A percentile compares a stretch with the other conserved stretches of the same genome.
Conservation (phyloP, 2,113 vertebrate species). For the Dipodomys ordii region DNA sequence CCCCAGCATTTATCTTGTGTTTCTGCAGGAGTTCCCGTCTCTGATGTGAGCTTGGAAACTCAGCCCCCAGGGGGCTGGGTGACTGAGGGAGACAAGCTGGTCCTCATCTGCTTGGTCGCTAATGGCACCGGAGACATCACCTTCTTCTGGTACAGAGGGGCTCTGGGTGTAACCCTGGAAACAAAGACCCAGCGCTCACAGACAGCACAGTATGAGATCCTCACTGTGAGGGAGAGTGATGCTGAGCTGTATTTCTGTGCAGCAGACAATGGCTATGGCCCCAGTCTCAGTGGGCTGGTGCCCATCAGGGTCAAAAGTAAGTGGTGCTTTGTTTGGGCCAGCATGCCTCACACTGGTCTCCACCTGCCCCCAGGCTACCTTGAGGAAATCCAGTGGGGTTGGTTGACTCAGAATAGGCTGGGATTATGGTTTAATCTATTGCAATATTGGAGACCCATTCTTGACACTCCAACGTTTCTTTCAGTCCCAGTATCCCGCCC, state of each 20-base stretch:
- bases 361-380: fast-evolving
- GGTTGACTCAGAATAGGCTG: not conserved
- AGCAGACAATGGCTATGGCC: constrained; percentile 45
- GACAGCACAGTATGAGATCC: constrained; percentile 38
- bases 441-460: not conserved
- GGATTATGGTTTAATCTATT: not conserved
- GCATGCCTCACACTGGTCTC: fast-evolving
- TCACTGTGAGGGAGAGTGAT: not conserved
- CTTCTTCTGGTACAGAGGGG: constrained; percentile 73
- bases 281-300: constrained; percentile 55
- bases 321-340: not conserved
- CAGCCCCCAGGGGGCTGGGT: constrained; percentile 52
- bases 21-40: constrained; percentile 45
- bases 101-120: constrained; percentile 50
- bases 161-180: constrained; percentile 26
- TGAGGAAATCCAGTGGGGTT: not conserved
- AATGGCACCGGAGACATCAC: constrained; percentile 62
- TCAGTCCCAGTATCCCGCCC: constrained; percentile 70
- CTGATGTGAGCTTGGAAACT: constrained; percentile 65
- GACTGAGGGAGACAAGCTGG: constrained; percentile 67
- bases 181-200: constrained; percentile 37
- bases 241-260: constrained; percentile 62
- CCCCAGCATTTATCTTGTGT: not conserved
- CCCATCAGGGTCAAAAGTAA: constrained; percentile 58
- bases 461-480: not conserved